Base-by-base conservation (phyloP, 2,888 invertebrate species). In the Eilema depressum region DNA sequence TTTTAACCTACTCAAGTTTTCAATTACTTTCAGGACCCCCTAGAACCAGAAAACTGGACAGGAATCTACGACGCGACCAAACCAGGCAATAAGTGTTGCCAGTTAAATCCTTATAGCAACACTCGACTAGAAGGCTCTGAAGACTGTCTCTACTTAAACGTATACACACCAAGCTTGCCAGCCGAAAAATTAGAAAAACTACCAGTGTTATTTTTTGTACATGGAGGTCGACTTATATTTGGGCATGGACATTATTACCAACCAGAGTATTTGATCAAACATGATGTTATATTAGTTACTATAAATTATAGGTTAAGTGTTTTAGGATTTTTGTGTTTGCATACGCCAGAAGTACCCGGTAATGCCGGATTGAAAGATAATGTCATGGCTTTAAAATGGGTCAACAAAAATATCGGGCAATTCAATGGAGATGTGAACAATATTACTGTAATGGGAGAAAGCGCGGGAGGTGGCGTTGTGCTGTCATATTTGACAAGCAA, bases 91-190 rank as follows among this genome's bases (percentile, higher is more conserved):
- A 93, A 87, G 82, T 91, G 93, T 73, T 86, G 90, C n/a, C 95
- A 95, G 81, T 87, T 95, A 0, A 93, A 96, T 74, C 94, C 96
- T 0, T 92, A 93, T 26, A 72, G 81, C 0, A 85, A 78, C 7
- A 87, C 86, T 33, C 81, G 89, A 0, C 83, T 96, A 47, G 92
- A 94, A 33, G 97, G 97, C 0, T 91, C 88, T 0, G 97, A 97
- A 88, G 97, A 97, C 85, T 97, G 97, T 79, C 92, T 97, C 0
- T 97, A 96, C 81, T 85, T 97, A 69, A 97, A 97, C 83, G 95
- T 97, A 1, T 97, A 97, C 87, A 96, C 96, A 0, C 97, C 97
- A 53, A 89, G 91, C 71, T 89, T 97, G 81, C 93, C 92, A 75
- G 7, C 47, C 0, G 86, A 92, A 37, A 89, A 92, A 71, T 71